phyloP scores from a whole-genome alignment of 2,888 invertebrate species.

The Trachelus tabidus region DNA sequence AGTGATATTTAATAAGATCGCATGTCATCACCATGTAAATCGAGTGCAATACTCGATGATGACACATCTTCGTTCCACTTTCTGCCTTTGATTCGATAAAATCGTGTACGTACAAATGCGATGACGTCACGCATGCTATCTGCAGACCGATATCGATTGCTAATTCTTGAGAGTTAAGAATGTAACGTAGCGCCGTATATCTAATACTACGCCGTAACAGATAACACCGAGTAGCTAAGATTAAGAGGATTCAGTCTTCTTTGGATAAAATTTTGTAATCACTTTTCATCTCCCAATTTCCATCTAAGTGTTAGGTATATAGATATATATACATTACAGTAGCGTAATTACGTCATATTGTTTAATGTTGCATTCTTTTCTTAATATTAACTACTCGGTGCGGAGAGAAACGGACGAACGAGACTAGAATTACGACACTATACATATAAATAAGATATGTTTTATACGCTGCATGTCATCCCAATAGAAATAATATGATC shows the following conservation, averaged over 20 bases:
- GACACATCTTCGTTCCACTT: conserved; percentile 33
- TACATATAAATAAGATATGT: conserved; percentile 56
- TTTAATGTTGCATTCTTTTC: too few relatives aligned
- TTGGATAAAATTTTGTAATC: too few relatives aligned
- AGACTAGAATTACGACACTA: conserved; percentile 9
- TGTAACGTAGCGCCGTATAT: conserved; percentile 42
- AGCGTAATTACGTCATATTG: neutral
- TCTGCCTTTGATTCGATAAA: conserved; percentile 40
- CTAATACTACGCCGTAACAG: conserved; percentile 20
- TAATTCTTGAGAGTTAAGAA: conserved; percentile 51
- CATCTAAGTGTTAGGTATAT: conserved; percentile 28
- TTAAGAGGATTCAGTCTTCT: too few relatives aligned
- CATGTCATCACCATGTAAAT: neutral
- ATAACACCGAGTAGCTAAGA: neutral
- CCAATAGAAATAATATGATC: conserved; percentile 51
- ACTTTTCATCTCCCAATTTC: too few relatives aligned
- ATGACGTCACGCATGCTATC: conserved; percentile 23
- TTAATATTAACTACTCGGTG: too few relatives aligned
- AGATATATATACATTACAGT: conserved; percentile 22
- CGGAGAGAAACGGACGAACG: too few relatives aligned
- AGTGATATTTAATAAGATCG: neutral
- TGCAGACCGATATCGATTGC: conserved; percentile 46
- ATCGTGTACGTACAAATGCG: conserved; percentile 30
- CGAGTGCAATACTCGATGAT: conserved; percentile 23
- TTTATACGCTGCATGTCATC: conserved; percentile 65